These are phyloP conservation scores for Pachymerium ferrugineum DNA, from an alignment of 2,888 invertebrate species.

Conservation along the genomic window DNA sequence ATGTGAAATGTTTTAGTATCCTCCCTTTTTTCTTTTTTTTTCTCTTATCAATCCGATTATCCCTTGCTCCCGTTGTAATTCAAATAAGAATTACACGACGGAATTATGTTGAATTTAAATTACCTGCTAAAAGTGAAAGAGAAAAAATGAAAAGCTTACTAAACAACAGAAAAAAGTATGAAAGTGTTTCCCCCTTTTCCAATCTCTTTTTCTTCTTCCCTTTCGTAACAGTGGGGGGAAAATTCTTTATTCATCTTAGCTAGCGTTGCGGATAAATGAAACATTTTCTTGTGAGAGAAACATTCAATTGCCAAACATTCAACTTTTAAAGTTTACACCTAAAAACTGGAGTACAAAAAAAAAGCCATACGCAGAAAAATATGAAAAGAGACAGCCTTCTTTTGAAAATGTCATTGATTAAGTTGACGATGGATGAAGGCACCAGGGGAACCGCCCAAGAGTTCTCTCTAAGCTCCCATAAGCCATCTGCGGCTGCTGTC, in stretches of 20 bases:
- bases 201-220: not conserved
- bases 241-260: too few relatives aligned
- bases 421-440: constrained; percentile 17
- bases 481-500: constrained; percentile 7
- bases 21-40: too few relatives aligned
- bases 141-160: not conserved
- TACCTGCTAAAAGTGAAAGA: not conserved
- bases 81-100: constrained; percentile 1
- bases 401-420: constrained; percentile 20
- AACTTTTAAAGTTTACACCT: not conserved
- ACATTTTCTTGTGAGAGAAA: constrained; percentile 5
- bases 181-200: not conserved
- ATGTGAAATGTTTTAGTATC: constrained; percentile 11
- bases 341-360: too few relatives aligned
- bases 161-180: not conserved
- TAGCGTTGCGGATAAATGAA: not conserved
- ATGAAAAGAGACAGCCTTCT: constrained; percentile 7
- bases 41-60: constrained; percentile 14
- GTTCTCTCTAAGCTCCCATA: constrained; percentile 9
- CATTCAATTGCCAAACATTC: constrained; percentile 1
- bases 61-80: constrained; percentile 3
- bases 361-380: not conserved
- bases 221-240: too few relatives aligned
- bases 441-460: not conserved
- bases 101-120: not conserved